A percentile compares a stretch with the other conserved stretches of the same genome.
Evolutionary conservation across 2,797 vertebrate species (phyloP).

Genomic region (Sebastes diploproa): DNA sequence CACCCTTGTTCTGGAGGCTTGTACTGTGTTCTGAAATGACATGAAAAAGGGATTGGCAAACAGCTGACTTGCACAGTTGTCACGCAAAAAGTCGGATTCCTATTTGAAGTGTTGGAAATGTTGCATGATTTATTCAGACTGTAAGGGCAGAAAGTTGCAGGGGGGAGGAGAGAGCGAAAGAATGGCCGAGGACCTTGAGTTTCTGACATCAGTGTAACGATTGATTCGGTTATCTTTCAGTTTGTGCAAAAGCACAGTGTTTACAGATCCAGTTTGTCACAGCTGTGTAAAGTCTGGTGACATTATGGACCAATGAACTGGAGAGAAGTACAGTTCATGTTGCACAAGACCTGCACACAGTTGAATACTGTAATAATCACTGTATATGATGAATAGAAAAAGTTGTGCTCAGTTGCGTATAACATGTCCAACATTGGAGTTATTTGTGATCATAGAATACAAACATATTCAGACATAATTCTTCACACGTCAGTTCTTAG

Average conservation of each 20-base stretch:
- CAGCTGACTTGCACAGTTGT: constrained; percentile 21
- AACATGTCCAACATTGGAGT: neutral
- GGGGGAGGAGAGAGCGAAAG: neutral
- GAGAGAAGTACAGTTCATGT: neutral
- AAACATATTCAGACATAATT: neutral
- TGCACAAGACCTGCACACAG: constrained; percentile 19
- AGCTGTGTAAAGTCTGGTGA: constrained; percentile 53
- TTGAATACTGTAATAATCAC: neutral
- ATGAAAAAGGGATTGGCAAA: constrained; percentile 21
- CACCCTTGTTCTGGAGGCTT: constrained; percentile 7
- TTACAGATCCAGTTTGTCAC: constrained; percentile 29
- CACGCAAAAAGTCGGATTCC: neutral
- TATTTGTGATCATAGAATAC: neutral
- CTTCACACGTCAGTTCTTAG: neutral
- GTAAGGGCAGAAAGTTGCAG: neutral
- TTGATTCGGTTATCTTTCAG: constrained; percentile 44
- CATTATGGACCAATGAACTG: constrained; percentile 25
- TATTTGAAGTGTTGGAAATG: neutral
- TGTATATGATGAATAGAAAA: neutral
- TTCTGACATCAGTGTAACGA: constrained; percentile 16
- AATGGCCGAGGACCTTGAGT: constrained; percentile 29
- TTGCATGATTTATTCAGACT: constrained; percentile 12
- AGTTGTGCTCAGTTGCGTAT: neutral
- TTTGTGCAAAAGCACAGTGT: constrained; percentile 34
- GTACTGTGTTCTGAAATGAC: constrained; percentile 18